Conservation (phyloP, 2,888 invertebrate species). For the Heliconius hortense region DNA sequence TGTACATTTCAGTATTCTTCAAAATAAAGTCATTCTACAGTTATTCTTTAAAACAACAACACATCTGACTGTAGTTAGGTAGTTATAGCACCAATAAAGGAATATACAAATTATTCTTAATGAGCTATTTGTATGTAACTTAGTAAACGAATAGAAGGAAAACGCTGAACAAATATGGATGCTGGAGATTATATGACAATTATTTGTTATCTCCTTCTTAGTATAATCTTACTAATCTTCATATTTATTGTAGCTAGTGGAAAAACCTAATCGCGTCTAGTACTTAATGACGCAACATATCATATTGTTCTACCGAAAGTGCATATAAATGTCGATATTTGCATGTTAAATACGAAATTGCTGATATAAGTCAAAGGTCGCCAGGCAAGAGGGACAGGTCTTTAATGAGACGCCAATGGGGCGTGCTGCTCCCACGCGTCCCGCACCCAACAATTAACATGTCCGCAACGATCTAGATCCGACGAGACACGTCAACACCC, state of each 20-base stretch:
- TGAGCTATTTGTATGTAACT: slow-evolving; percentile 5
- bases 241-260: background rate
- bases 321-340: slow-evolving; percentile 32
- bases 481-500: slow-evolving; percentile 70
- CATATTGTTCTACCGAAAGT: slow-evolving; percentile 16
- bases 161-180: slow-evolving; percentile 15
- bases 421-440: slow-evolving; percentile 54
- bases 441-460: slow-evolving; percentile 71
- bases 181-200: slow-evolving; percentile 21
- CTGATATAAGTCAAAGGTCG: slow-evolving; percentile 41
- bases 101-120: slow-evolving; percentile 5
- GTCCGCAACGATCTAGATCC: slow-evolving; percentile 71
- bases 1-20: background rate
- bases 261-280: background rate
- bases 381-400: slow-evolving; percentile 36
- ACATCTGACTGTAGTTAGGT: background rate
- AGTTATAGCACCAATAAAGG: background rate
- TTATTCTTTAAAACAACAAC: background rate
- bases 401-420: slow-evolving; percentile 41
- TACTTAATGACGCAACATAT: background rate
- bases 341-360: slow-evolving; percentile 36
- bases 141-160: slow-evolving; percentile 3
- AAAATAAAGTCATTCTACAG: background rate
- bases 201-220: slow-evolving; percentile 10
- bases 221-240: slow-evolving; percentile 16